Evolutionary conservation across 1,140 invertebrate genomes (phyloP).

Genomic region (Prorops nasuta): DNA sequence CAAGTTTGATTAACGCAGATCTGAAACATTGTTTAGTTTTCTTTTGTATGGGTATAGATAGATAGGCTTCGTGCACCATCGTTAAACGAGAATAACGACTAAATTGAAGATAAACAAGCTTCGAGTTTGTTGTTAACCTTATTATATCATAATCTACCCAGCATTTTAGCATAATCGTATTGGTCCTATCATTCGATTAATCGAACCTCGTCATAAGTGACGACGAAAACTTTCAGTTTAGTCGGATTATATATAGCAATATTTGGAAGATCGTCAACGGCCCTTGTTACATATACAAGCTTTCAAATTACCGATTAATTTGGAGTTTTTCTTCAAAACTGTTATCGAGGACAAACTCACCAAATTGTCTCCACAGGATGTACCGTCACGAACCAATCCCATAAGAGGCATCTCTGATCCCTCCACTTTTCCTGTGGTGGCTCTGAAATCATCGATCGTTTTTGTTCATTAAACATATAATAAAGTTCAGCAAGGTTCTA

Average conservation of each 20-base stretch:
- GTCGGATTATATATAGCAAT: too few relatives aligned
- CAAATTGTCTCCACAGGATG: slow-evolving; percentile 86
- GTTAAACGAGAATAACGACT: neutral
- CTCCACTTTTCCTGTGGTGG: slow-evolving; percentile 51
- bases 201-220: neutral
- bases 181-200: neutral
- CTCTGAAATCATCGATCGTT: slow-evolving; percentile 22
- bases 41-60: too few relatives aligned
- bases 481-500: neutral
- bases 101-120: slow-evolving; percentile 12
- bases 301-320: too few relatives aligned
- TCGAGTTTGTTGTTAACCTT: neutral
- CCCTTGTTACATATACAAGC: too few relatives aligned
- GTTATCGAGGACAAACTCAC: slow-evolving; percentile 46
- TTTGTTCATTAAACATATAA: neutral
- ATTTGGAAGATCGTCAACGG: too few relatives aligned
- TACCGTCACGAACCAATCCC: slow-evolving; percentile 84
- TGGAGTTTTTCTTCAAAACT: too few relatives aligned
- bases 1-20: slow-evolving; percentile 93
- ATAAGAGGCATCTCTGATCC: slow-evolving; percentile 66
- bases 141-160: neutral
- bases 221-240: too few relatives aligned
- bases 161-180: slow-evolving; percentile 8
- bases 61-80: too few relatives aligned
- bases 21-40: too few relatives aligned